Evolutionary conservation across 2,113 vertebrate genomes (phyloP), one percentile per base, ranked within the genome.

Genomic region (Petrocephalus microphthalmus): DNA sequence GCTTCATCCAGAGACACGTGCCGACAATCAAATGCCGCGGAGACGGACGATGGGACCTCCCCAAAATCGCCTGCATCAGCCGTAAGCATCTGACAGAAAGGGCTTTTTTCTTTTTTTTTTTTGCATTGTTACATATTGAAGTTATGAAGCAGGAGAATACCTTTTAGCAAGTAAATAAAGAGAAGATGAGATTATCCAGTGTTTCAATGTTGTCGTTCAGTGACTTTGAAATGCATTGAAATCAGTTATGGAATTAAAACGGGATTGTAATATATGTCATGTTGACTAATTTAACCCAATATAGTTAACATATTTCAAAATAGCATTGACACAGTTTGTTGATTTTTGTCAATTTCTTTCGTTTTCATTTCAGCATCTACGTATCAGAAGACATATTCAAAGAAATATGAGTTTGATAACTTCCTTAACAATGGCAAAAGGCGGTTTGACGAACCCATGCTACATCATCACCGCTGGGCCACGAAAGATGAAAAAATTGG

Each of bases 1-100:
- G 98, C 87, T 99, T 97, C 92, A 97, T 99, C 94, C 98, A 99
- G 91, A 97, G 97, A 89, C 95, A 98, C 89, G 90, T 95, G 89
- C 97, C 98, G 74, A 97, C 96, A 37, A 97, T 99, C 71, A 96
- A 96, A 37, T 99, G 98, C 91, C 95, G 95, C 60, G 94, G 95
- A 88, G 96, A 97, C 37, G 98, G 98, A 89, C 96, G 94, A 90
- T 99, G 98, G 98, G 98, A 98, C 64, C 88, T 92, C 1, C 98
- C 98, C 90, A 98, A 95, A 95, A 96, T 99, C 90, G 96, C 96
- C 91, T 99, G 98, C 96, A 93, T 96, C 91, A 97, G 95, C 92
- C 96, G 98, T 99, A 94, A 98, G 98, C 97, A 92, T 87, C 4
- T 8, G 4, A 20, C 19, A 85, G 19, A 25, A 42, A 84, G 42